Evolutionary conservation across 2,113 vertebrate genomes (phyloP).

Genomic region (Podarcis muralis): DNA sequence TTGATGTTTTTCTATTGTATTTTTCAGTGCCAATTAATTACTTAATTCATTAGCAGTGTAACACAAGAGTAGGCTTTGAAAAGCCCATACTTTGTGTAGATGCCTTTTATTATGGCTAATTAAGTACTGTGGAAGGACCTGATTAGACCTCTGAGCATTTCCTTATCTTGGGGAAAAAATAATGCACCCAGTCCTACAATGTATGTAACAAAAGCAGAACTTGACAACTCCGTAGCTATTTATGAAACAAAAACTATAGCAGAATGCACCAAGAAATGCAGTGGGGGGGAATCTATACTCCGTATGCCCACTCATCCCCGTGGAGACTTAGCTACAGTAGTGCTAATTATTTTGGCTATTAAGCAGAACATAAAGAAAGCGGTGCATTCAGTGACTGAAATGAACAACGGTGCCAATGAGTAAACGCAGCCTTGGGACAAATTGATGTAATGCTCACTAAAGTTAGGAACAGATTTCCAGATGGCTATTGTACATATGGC

Average conservation of each 20-base stretch:
- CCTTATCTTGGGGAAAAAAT: slow-evolving; percentile 66
- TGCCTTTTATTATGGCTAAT: slow-evolving; percentile 83
- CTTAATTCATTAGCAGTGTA: slow-evolving; percentile 79
- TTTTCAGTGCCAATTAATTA: slow-evolving; percentile 79
- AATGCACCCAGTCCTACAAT: slow-evolving; percentile 24
- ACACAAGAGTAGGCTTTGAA: slow-evolving; percentile 76
- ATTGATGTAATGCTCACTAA: slow-evolving; percentile 10
- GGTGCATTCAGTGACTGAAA: neutral
- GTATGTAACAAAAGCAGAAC: slow-evolving; percentile 61
- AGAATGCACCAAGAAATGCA: slow-evolving; percentile 22
- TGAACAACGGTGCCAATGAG: slow-evolving; percentile 27
- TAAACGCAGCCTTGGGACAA: slow-evolving; percentile 37
- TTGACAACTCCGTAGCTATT: slow-evolving; percentile 31
- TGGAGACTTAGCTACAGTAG: rapidly evolving
- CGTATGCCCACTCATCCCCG: neutral
- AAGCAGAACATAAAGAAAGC: slow-evolving; percentile 41
- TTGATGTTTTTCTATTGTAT: slow-evolving; percentile 71
- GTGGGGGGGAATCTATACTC: neutral
- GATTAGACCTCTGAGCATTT: slow-evolving; percentile 81
- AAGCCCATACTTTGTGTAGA: slow-evolving; percentile 76
- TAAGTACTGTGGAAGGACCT: slow-evolving; percentile 79
- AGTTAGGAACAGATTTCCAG: slow-evolving; percentile 60
- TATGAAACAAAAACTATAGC: neutral
- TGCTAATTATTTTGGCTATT: slow-evolving; percentile 6
- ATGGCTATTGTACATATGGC: slow-evolving; percentile 54